Evolutionary conservation across 2,113 vertebrate genomes (phyloP).

Genomic region (Phaethon lepturus): DNA sequence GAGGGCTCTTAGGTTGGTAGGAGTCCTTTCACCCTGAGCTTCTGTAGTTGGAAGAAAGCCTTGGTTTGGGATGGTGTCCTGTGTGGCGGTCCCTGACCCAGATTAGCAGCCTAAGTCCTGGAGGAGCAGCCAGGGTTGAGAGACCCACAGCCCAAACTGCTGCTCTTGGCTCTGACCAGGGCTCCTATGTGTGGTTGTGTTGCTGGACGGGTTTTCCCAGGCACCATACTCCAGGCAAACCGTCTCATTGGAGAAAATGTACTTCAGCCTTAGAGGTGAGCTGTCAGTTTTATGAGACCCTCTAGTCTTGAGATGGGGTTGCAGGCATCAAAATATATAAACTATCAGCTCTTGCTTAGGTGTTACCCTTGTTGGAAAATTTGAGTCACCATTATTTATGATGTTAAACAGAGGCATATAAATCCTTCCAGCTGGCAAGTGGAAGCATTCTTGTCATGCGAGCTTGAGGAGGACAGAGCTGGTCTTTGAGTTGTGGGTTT

Average conservation of each 20-base stretch:
- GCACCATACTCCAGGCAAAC: neutral
- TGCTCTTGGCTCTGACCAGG: neutral
- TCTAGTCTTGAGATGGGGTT: neutral
- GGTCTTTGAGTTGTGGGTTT: neutral
- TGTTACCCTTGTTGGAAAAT: neutral
- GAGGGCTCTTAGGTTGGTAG: neutral
- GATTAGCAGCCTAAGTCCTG: neutral
- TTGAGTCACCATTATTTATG: neutral
- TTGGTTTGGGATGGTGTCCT: neutral
- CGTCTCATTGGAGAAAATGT: fast-evolving
- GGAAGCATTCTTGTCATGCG: fast-evolving
- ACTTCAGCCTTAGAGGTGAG: neutral
- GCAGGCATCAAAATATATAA: neutral
- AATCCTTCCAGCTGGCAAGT: neutral
- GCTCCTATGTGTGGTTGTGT: fast-evolving
- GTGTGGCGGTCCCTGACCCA: too few species aligned
- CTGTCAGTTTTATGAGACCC: neutral
- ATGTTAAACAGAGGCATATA: neutral
- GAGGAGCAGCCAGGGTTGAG: neutral
- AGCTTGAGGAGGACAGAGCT: neutral
- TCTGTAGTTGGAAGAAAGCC: neutral
- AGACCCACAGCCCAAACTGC: neutral
- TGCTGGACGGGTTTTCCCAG: neutral
- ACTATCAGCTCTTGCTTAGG: neutral
- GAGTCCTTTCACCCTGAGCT: neutral